phyloP scores from a whole-genome alignment of 35 echinoderm and acorn worm species.

The Amphiura filiformis region DNA sequence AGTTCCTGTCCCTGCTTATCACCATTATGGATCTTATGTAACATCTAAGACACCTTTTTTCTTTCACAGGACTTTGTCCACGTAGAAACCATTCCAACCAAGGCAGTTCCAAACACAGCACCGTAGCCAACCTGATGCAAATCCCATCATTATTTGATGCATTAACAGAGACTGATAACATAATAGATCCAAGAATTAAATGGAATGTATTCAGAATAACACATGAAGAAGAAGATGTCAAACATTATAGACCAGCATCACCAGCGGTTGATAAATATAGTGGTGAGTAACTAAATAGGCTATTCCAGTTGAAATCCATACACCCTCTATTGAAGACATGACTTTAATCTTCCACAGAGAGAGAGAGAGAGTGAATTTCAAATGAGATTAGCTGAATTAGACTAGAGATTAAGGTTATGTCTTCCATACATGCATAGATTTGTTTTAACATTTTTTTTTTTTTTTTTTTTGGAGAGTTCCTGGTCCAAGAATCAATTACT shows the following conservation, averaged over 20 bases:
- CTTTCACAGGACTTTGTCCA: constrained; percentile 14
- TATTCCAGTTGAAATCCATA: too few species aligned
- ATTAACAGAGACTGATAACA: background rate
- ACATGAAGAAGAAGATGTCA: constrained; percentile 12
- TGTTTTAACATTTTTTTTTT: background rate
- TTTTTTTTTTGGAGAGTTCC: too few species aligned
- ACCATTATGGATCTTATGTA: too few species aligned
- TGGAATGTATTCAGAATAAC: constrained; percentile 8
- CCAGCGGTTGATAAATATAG: background rate
- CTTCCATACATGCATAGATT: background rate
- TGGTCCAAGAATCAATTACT: background rate
- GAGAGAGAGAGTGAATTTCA: too few species aligned
- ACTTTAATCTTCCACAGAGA: too few species aligned
- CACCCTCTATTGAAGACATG: too few species aligned
- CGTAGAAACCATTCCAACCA: background rate
- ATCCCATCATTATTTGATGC: constrained; percentile 20
- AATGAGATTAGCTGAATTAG: too few species aligned
- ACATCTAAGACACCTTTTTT: background rate
- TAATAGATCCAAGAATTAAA: constrained; percentile 12
- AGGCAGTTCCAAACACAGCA: background rate
- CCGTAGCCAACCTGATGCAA: constrained; percentile 1
- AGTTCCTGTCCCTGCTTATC: background rate
- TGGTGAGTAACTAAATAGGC: too few species aligned
- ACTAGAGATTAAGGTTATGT: background rate
- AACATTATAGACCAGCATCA: background rate